Evolutionary conservation across 1,140 invertebrate genomes (phyloP).

Genomic region (Drosophila dunni): DNA sequence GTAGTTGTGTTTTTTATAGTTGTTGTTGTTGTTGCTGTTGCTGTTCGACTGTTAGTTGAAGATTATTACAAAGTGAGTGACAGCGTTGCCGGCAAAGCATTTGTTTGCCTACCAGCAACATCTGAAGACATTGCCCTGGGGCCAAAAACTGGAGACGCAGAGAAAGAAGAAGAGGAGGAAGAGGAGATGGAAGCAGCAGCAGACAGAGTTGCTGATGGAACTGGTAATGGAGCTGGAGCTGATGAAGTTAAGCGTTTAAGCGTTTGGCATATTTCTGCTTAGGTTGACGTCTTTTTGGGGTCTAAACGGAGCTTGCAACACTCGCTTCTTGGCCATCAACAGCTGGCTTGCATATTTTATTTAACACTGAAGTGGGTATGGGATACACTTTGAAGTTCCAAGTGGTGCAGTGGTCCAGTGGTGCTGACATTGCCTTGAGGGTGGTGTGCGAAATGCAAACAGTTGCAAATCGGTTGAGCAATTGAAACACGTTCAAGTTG

Average conservation of each 20-base stretch:
- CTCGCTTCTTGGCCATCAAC: constrained; percentile 31
- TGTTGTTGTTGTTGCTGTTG: constrained; percentile 32
- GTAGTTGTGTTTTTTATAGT: constrained; percentile 36
- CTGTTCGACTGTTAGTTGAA: constrained; percentile 59
- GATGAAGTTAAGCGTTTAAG: constrained; percentile 4
- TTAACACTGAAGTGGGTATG: constrained; percentile 20
- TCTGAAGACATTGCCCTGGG: constrained; percentile 27
- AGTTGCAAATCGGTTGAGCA: constrained; percentile 59
- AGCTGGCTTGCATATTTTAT: constrained; percentile 38
- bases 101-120: constrained; percentile 51
- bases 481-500: constrained; percentile 60
- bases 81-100: constrained; percentile 45
- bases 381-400: background rate
- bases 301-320: constrained; percentile 58
- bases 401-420: constrained; percentile 12
- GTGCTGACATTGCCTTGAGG: constrained; percentile 56
- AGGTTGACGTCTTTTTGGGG: constrained; percentile 49
- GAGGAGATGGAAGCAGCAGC: background rate
- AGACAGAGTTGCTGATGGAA: constrained; percentile 12
- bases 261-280: constrained; percentile 58
- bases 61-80: constrained; percentile 73
- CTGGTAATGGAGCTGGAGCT: constrained; percentile 5
- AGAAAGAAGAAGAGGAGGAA: background rate
- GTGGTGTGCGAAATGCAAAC: constrained; percentile 46
- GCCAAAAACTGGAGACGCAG: constrained; percentile 7